phyloP scores from a whole-genome alignment of 2,888 invertebrate species.

The Vandiemenella viatica region DNA sequence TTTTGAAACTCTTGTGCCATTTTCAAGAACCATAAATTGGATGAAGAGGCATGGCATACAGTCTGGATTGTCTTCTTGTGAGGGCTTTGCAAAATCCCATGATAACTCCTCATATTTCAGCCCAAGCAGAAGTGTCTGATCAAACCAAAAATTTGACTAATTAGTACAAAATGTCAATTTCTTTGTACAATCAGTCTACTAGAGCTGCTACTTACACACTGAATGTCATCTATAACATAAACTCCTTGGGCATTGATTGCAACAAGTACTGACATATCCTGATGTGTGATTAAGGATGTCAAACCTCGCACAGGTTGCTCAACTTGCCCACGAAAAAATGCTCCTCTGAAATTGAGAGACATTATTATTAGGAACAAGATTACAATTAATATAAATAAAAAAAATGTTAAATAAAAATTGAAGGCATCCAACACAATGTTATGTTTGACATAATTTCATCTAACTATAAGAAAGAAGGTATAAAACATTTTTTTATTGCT shows the following conservation, averaged over 20 bases:
- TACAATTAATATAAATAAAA: neutral
- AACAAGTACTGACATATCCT: constrained; percentile 73
- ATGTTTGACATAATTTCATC: neutral
- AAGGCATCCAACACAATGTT: neutral
- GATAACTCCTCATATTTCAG: constrained; percentile 77
- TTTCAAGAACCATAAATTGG: constrained; percentile 71
- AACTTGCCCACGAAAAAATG: constrained; percentile 89
- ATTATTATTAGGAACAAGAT: neutral
- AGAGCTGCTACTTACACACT: constrained; percentile 54
- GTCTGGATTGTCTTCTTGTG: constrained; percentile 62
- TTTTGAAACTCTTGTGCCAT: constrained; percentile 61
- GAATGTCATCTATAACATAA: constrained; percentile 69
- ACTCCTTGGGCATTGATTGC: constrained; percentile 77
- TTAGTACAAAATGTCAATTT: too few species aligned
- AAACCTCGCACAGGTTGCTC: constrained; percentile 80
- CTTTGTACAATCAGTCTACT: too few species aligned
- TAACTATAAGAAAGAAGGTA: neutral
- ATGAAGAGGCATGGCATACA: constrained; percentile 84
- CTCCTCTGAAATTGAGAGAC: constrained; percentile 45
- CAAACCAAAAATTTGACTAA: neutral
- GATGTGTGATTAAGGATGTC: constrained; percentile 69
- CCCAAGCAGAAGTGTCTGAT: constrained; percentile 66
- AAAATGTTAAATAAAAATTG: neutral
- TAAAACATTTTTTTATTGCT: too few species aligned
- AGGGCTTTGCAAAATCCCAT: constrained; percentile 83